A percentile compares a stretch with the other conserved stretches of the same genome.
Evolutionary conservation across 2,797 vertebrate genomes (phyloP).

Genomic region (Channa striata): DNA sequence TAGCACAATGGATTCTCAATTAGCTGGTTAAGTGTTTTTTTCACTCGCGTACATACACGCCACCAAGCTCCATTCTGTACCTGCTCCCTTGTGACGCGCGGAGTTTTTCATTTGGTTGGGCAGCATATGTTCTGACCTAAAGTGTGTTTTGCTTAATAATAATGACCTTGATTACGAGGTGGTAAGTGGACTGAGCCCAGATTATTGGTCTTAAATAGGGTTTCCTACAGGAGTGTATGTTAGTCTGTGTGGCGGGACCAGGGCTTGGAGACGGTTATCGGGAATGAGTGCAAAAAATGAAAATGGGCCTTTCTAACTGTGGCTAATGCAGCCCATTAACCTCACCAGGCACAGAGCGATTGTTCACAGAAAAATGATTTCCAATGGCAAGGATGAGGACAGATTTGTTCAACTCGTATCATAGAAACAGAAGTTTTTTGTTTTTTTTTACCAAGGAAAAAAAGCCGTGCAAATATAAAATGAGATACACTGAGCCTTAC

Average conservation of each 20-base stretch:
- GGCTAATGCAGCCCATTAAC: too few relatives aligned
- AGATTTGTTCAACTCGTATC: too few relatives aligned
- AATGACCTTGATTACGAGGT: constrained; percentile 28
- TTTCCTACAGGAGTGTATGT: constrained; percentile 5
- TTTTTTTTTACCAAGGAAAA: too few relatives aligned
- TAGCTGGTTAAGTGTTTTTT: neutral
- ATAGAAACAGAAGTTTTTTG: too few relatives aligned
- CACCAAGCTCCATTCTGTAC: neutral
- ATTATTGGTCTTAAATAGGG: constrained; percentile 36
- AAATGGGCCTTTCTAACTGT: too few relatives aligned
- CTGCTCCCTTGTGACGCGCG: too few relatives aligned
- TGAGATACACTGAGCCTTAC: neutral
- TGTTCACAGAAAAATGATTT: too few relatives aligned
- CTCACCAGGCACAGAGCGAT: too few relatives aligned
- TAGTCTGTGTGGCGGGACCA: neutral
- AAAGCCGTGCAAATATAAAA: neutral
- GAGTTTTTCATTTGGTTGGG: neutral
- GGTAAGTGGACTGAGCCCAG: constrained; percentile 21
- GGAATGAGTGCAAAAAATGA: too few relatives aligned
- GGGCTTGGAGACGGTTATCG: neutral
- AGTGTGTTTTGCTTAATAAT: constrained; percentile 7
- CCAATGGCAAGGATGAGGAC: too few relatives aligned
- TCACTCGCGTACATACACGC: neutral
- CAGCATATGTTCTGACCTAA: constrained; percentile 5
- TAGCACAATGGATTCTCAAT: neutral